These are phyloP conservation scores for Electrophaes corylata DNA, from an alignment of 2,888 invertebrate species.

Conservation along the genomic window DNA sequence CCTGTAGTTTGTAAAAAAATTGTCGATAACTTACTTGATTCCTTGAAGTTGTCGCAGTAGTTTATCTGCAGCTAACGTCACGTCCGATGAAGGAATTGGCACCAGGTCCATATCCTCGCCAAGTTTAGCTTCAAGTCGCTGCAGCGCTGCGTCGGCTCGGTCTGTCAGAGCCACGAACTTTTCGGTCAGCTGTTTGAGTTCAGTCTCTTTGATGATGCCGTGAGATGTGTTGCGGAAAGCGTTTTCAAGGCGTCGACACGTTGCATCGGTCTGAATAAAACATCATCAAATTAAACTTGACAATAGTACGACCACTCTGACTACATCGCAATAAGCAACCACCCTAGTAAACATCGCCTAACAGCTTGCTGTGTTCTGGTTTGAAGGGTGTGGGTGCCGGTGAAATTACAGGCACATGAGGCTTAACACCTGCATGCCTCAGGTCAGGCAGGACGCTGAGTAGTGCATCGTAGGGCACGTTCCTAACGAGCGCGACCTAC, in stretches of 20 bases:
- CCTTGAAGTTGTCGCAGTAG: conserved; percentile 64
- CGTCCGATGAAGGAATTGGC: conserved; percentile 58
- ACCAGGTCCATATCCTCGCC: conserved; percentile 58
- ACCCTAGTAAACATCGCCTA: no score
- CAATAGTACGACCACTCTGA: not conserved
- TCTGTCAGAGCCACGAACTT: conserved; percentile 77
- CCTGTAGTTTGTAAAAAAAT: not conserved
- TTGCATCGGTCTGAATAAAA: conserved; percentile 59
- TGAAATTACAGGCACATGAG: no score
- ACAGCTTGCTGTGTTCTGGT: no score
- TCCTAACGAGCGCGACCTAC: no score
- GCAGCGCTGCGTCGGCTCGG: conserved; percentile 74
- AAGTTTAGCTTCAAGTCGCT: conserved; percentile 66
- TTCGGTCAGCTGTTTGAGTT: conserved; percentile 73
- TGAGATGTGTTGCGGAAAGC: conserved; percentile 70
- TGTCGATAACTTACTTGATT: conserved; percentile 59
- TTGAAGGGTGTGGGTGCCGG: no score
- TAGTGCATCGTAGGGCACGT: no score
- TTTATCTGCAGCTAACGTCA: conserved; percentile 65
- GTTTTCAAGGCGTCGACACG: conserved; percentile 69
- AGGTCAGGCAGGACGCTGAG: no score
- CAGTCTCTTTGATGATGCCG: conserved; percentile 66
- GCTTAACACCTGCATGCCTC: no score
- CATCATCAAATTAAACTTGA: not conserved
- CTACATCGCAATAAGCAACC: no score